phyloP scores from a whole-genome alignment of 2,797 vertebrate genomes.

The Somateria mollissima region DNA sequence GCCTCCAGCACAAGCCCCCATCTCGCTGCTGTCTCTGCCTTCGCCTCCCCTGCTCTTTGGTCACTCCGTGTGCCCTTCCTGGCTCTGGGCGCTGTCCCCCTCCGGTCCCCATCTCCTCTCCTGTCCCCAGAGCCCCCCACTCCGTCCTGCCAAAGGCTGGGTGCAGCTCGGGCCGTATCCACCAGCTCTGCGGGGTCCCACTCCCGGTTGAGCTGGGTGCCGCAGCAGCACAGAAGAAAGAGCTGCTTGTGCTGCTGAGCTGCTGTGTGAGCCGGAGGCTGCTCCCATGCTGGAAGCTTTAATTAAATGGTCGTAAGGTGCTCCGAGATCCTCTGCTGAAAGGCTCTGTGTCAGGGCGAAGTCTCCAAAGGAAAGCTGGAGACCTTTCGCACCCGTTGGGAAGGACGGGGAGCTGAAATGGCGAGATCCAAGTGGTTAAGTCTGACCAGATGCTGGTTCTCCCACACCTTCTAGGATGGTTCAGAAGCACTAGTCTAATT shows the following conservation, averaged over 20 bases:
- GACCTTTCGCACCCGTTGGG: not conserved
- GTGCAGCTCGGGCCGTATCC: not conserved
- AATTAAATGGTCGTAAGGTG: constrained; percentile 32
- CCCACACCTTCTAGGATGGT: constrained; percentile 23
- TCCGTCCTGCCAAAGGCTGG: not conserved
- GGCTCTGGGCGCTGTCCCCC: too few species aligned
- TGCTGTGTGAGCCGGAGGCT: not conserved
- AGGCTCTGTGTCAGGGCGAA: not conserved
- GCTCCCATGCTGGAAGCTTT: not conserved
- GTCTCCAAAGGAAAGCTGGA: constrained; percentile 28
- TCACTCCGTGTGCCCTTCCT: too few species aligned
- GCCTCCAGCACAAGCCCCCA: accelerated
- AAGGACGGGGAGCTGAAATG: constrained; percentile 29
- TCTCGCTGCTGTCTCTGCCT: not conserved
- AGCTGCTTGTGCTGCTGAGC: constrained; percentile 27
- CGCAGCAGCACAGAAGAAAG: accelerated
- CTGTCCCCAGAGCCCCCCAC: too few species aligned
- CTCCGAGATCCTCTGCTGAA: not conserved
- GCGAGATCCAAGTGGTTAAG: constrained; percentile 28
- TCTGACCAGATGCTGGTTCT: not conserved
- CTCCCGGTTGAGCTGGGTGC: accelerated
- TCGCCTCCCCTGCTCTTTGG: not conserved
- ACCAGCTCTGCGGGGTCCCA: not conserved
- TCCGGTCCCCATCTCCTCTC: too few species aligned
- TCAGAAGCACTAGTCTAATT: constrained; percentile 58